Conservation (phyloP, 2,888 invertebrate species). For the Gymnocheta viridis region DNA sequence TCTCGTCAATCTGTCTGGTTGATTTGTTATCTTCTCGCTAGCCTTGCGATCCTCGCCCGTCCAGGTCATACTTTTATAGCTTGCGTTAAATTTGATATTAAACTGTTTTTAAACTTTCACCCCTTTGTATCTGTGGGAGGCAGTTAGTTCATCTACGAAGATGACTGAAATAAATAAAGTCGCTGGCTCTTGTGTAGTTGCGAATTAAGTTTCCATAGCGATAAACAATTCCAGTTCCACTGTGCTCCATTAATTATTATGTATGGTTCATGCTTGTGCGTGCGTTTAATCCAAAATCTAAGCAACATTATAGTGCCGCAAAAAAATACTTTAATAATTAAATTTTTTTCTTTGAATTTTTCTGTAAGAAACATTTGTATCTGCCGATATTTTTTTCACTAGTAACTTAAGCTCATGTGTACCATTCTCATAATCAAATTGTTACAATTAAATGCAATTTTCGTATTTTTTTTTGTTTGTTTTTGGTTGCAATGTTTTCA, state of each 20-base stretch:
- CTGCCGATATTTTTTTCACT: not conserved
- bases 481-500: conserved; percentile 22
- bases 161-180: too few relatives aligned
- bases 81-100: too few relatives aligned
- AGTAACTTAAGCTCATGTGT: conserved; percentile 18
- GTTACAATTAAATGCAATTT: conserved; percentile 62
- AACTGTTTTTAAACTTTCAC: too few relatives aligned
- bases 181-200: too few relatives aligned
- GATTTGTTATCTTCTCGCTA: too few relatives aligned
- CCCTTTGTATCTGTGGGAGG: too few relatives aligned
- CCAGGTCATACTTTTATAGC: too few relatives aligned
- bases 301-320: conserved; percentile 31
- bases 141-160: too few relatives aligned
- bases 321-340: conserved; percentile 32
- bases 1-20: too few relatives aligned
- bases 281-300: conserved; percentile 55
- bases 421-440: conserved; percentile 55
- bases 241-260: conserved; percentile 60
- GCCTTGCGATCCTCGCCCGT: too few relatives aligned
- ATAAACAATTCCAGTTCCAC: conserved; percentile 8
- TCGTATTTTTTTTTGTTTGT: conserved; percentile 10
- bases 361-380: conserved; percentile 1
- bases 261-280: conserved; percentile 50
- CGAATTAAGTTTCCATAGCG: too few relatives aligned
- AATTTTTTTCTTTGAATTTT: not conserved